Base-by-base conservation (phyloP, 2,888 invertebrate genomes). In the Ischnura elegans region DNA sequence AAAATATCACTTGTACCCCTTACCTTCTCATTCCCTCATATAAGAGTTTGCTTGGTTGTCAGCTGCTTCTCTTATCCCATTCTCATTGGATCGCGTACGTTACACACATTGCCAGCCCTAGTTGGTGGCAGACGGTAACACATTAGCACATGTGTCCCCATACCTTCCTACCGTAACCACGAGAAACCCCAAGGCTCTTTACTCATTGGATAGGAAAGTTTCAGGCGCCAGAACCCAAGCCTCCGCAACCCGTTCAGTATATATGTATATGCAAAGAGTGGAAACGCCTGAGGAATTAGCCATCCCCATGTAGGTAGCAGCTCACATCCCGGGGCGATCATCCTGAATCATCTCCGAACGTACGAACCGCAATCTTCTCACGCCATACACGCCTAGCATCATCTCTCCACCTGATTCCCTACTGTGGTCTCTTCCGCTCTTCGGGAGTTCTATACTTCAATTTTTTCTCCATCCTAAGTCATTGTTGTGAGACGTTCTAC, bases 301-400 rank as follows among this genome's bases (percentile, higher is more conserved):
- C 61, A 21, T 21, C 61, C 61, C 5, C 25, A 21, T 47, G 6
- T 16, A 6, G 47, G 6, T 47, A 10, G 5, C 61, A 19, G 25
- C 25, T 61, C 61, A 21, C 61, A 21, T 21, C 61, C 25, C 61
- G 61, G 61, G 61, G 61, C 61, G 61, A 61, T 61, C 61, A 61
- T 61, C 61, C 61, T 61, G 61, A 61, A 61, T 61, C 61, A 61
- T 61, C 61, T 61, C 61, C 61, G 61, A 61, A 21, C 61, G 21
- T 3, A 5, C 21, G 4, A 8, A 19, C 61, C 61, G 25, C 61
- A 61, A 61, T 61, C 25, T 25, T 61, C 61, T 21, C n/a, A n/a
- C n/a, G 0, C 61, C 61, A 5, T 21, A 1, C 61, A 0, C n/a
- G 5, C 61, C 4, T 8, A 47, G 47, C 16, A 16, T 5, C 61